These are phyloP conservation scores for Triplophysa bombifrons DNA, from an alignment of 2,797 vertebrate genomes.

Conservation along the genomic window DNA sequence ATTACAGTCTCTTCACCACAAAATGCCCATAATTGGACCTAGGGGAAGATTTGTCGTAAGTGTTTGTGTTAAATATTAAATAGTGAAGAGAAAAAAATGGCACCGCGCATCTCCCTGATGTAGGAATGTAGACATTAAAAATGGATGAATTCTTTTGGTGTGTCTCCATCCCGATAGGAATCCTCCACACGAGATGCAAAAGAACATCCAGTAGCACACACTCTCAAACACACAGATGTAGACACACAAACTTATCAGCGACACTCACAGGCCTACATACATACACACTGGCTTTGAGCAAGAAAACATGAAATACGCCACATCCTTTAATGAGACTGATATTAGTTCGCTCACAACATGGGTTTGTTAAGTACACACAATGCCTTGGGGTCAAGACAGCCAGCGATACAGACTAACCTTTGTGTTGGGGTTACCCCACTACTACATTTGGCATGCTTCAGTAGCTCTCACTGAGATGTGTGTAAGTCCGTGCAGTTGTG, in stretches of 20 bases:
- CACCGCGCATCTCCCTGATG: conserved; percentile 57
- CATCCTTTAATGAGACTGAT: conserved; percentile 72
- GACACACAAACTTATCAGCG: neutral
- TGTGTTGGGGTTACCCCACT: conserved; percentile 50
- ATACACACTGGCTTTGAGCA: conserved; percentile 51
- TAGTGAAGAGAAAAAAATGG: conserved; percentile 57
- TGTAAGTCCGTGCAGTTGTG: conserved; percentile 24
- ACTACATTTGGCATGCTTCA: conserved; percentile 31
- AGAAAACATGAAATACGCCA: conserved; percentile 72
- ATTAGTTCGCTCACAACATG: conserved; percentile 63
- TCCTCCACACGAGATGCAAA: conserved; percentile 31
- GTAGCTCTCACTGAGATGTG: neutral
- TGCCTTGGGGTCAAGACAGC: conserved; percentile 62
- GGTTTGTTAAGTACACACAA: conserved; percentile 72
- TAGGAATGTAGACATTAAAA: conserved; percentile 70
- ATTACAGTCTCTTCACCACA: conserved; percentile 45
- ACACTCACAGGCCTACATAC: neutral
- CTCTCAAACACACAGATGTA: neutral
- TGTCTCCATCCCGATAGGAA: conserved; percentile 58
- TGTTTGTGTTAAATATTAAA: conserved; percentile 78
- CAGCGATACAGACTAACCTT: conserved; percentile 63
- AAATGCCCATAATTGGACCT: conserved; percentile 69
- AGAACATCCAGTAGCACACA: neutral
- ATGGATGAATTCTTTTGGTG: conserved; percentile 68
- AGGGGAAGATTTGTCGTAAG: conserved; percentile 73